phyloP scores from a whole-genome alignment of 1,140 invertebrate species.

The Tetramorium alpestre region DNA sequence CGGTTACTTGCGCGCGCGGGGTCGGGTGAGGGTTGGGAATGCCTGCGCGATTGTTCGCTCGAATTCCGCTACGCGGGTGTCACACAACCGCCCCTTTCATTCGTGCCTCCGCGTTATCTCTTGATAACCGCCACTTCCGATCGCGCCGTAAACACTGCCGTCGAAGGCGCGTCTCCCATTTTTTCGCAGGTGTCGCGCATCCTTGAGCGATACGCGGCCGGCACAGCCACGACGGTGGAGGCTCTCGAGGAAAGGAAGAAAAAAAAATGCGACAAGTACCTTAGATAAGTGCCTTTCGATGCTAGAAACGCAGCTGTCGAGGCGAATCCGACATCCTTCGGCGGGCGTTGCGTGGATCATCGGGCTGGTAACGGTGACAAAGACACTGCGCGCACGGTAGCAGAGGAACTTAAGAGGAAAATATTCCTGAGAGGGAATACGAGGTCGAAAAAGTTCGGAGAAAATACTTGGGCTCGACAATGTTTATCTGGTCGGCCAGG shows the following conservation, averaged over 20 bases:
- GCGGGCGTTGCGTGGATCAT: not conserved
- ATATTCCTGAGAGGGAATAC: not conserved
- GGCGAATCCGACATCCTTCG: not conserved
- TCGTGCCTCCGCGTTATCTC: slow-evolving; percentile 32
- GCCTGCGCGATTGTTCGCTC: slow-evolving; percentile 80
- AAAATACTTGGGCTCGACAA: slow-evolving; percentile 15
- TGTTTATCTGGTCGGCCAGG: not conserved
- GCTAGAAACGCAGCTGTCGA: slow-evolving; percentile 13
- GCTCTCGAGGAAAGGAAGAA: not conserved
- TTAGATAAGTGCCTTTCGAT: slow-evolving; percentile 3
- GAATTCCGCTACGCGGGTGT: slow-evolving; percentile 77
- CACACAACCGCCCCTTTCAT: slow-evolving; percentile 34
- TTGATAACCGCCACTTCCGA: slow-evolving; percentile 27
- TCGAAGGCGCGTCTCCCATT: not conserved
- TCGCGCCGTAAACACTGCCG: not conserved
- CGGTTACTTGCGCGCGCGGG: slow-evolving; percentile 78
- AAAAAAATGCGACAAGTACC: slow-evolving; percentile 16
- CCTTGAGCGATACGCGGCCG: not conserved
- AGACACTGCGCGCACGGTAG: not conserved
- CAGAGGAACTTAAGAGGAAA: not conserved
- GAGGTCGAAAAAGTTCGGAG: slow-evolving; percentile 13
- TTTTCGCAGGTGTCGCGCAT: slow-evolving; percentile 24
- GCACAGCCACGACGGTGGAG: not conserved
- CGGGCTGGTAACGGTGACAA: not conserved
- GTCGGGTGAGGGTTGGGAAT: slow-evolving; percentile 71